Conservation (phyloP, 1,140 invertebrate species). For the Harpegnathos saltator region DNA sequence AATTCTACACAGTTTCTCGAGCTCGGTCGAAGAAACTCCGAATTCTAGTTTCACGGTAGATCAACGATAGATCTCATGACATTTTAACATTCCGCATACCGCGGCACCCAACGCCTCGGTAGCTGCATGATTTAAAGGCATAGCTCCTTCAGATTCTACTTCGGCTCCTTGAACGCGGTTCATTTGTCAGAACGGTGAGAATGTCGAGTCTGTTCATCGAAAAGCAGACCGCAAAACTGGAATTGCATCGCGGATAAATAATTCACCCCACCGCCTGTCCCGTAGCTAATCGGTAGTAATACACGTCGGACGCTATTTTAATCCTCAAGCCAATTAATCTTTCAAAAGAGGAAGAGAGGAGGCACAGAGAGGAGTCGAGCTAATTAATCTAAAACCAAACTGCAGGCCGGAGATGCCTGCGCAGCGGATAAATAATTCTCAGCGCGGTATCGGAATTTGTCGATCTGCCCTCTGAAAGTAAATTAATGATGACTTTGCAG, state of each 20-base stretch:
- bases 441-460: neutral
- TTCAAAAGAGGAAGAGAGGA: too few relatives aligned
- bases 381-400: constrained; percentile 21
- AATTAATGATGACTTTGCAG: constrained; percentile 23
- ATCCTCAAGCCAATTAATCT: neutral
- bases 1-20: too few relatives aligned
- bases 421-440: constrained; percentile 2
- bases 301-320: neutral
- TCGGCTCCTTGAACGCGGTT: constrained; percentile 43
- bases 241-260: constrained; percentile 12
- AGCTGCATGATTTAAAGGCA: constrained; percentile 35
- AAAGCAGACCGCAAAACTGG: constrained; percentile 37
- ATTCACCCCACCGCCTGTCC: neutral
- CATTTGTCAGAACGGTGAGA: constrained; percentile 45
- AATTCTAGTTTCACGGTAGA: neutral
- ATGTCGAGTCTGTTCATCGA: constrained; percentile 34
- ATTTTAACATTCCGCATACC: constrained; percentile 15
- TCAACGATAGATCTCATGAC: constrained; percentile 24
- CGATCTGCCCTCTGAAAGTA: constrained; percentile 8
- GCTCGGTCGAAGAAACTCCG: too few relatives aligned
- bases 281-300: neutral
- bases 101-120: constrained; percentile 1
- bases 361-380: neutral
- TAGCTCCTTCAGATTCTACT: constrained; percentile 66
- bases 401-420: neutral